Evolutionary conservation across 2,113 vertebrate species (phyloP).

Genomic region (Caranx melampygus): DNA sequence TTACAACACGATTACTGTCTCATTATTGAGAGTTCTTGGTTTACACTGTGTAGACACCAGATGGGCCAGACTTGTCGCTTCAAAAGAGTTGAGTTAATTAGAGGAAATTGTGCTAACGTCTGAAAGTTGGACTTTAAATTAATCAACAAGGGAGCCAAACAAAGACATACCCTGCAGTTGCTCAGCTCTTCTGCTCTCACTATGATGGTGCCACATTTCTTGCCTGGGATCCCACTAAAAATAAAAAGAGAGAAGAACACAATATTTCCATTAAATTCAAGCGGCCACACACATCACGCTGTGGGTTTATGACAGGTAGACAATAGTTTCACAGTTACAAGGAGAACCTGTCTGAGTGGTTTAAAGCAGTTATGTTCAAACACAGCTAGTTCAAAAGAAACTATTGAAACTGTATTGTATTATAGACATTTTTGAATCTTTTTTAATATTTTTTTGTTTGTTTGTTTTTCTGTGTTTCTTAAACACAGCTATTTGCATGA

Average conservation of each 20-base stretch:
- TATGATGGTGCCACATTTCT: constrained; percentile 93
- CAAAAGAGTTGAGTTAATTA: not conserved
- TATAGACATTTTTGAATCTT: not conserved
- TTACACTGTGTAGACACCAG: not conserved
- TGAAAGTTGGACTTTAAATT: not conserved
- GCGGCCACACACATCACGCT: not conserved
- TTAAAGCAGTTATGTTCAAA: not conserved
- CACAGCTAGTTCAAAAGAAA: not conserved
- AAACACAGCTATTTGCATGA: not conserved
- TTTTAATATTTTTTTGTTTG: not conserved
- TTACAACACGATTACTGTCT: not conserved
- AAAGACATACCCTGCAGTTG: constrained; percentile 91
- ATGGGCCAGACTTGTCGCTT: not conserved
- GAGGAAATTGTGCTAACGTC: constrained; percentile 3
- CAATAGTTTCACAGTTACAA: not conserved
- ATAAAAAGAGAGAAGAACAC: not conserved
- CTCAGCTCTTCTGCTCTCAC: constrained; percentile 94
- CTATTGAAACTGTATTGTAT: not conserved
- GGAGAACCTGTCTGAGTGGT: not conserved
- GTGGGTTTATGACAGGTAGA: not conserved
- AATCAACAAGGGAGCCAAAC: not conserved
- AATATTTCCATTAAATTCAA: not conserved
- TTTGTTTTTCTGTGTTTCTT: not conserved
- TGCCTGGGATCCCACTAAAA: constrained; percentile 94
- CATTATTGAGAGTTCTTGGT: not conserved